A percentile compares a stretch with the other conserved stretches of the same genome.
Evolutionary conservation across 2,113 vertebrate species (phyloP).

Genomic region (Typhlomys cinereus): DNA sequence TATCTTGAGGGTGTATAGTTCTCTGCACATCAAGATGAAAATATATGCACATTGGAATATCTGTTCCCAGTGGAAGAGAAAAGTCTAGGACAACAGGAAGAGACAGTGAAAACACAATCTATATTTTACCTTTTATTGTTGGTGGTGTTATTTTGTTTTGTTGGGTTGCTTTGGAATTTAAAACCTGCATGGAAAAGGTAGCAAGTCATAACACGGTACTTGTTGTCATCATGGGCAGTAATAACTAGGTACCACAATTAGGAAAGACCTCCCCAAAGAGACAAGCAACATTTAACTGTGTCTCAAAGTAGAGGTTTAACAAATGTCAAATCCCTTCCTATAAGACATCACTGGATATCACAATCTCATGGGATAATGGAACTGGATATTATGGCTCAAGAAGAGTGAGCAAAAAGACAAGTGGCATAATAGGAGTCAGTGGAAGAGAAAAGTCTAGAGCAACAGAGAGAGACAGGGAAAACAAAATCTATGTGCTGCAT

Average conservation of each 20-base stretch:
- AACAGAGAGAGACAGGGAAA: not conserved
- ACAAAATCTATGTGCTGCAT: not conserved
- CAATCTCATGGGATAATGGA: not conserved
- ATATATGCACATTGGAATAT: no score
- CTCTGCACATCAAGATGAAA: not conserved
- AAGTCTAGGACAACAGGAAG: not conserved
- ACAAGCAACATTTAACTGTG: not conserved
- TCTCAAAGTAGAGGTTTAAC: not conserved
- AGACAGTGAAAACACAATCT: not conserved
- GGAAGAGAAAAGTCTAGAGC: not conserved
- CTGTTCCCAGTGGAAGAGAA: not conserved
- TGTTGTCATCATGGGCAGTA: constrained; percentile 5
- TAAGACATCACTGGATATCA: not conserved
- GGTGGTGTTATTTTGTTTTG: not conserved
- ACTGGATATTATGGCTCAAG: no score
- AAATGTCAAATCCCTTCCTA: not conserved
- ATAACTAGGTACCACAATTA: constrained; percentile 6
- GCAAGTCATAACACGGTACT: not conserved
- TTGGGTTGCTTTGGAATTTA: not conserved
- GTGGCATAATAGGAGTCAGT: not conserved
- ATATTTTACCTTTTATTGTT: not conserved
- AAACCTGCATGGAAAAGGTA: not conserved
- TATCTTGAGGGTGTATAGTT: not conserved
- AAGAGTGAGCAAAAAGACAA: not conserved
- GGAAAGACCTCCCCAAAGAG: not conserved